Conservation (phyloP, 1,140 invertebrate species). For the Aplysia californica region DNA sequence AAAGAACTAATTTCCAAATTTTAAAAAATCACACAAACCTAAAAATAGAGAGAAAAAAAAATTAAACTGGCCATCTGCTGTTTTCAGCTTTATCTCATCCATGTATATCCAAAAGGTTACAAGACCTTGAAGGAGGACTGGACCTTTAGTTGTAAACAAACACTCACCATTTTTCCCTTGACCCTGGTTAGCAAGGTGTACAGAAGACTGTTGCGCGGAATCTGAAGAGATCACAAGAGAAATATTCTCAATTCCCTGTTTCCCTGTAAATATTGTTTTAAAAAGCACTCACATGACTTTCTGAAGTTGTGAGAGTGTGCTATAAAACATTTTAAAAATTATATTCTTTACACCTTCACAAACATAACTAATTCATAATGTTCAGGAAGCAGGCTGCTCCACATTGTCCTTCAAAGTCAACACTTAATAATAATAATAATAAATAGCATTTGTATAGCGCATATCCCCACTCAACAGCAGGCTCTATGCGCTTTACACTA, state of each 20-base stretch:
- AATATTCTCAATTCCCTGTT: not conserved
- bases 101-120: too few species aligned
- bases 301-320: not conserved
- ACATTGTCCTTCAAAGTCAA: too few species aligned
- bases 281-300: not conserved
- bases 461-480: not conserved
- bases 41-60: too few species aligned
- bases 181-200: conserved; percentile 40
- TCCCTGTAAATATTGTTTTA: not conserved
- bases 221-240: conserved; percentile 34
- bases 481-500: not conserved
- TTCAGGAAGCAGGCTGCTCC: too few species aligned
- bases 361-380: too few species aligned
- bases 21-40: too few species aligned
- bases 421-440: not conserved
- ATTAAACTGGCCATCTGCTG: too few species aligned
- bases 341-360: too few species aligned
- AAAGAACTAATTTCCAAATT: too few species aligned
- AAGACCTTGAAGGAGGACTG: too few species aligned
- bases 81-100: too few species aligned
- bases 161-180: conserved; percentile 21
- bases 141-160: too few species aligned
- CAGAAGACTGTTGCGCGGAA: conserved; percentile 47
- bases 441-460: not conserved
- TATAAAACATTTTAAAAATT: not conserved